A percentile compares a stretch with the other conserved stretches of the same genome.
Conservation (phyloP, 1,140 invertebrate genomes). For the Lucilia sericata region DNA sequence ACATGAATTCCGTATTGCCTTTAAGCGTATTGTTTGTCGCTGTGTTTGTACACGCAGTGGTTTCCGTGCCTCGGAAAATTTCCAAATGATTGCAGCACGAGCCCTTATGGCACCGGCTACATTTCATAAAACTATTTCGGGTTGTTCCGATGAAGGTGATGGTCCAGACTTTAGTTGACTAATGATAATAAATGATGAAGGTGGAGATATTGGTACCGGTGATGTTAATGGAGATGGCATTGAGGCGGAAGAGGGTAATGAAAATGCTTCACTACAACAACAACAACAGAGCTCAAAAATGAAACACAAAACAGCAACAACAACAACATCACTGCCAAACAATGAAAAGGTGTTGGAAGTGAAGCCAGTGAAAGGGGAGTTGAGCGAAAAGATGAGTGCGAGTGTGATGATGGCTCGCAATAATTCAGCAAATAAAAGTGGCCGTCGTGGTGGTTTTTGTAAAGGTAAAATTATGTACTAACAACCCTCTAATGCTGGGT, state of each 20-base stretch:
- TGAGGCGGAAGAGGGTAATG: background rate
- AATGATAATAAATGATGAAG: slow-evolving; percentile 53
- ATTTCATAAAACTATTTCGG: slow-evolving; percentile 66
- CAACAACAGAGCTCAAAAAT: slow-evolving; percentile 53
- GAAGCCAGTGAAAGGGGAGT: background rate
- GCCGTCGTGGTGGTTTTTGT: slow-evolving; percentile 62
- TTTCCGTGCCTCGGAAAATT: slow-evolving; percentile 65
- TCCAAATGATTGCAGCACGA: slow-evolving; percentile 66
- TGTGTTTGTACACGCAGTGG: slow-evolving; percentile 69
- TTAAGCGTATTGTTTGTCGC: slow-evolving; percentile 81
- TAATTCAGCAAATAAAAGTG: slow-evolving; percentile 41
- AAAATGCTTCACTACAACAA: slow-evolving; percentile 49
- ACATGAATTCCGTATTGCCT: slow-evolving; percentile 84
- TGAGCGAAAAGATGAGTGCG: background rate
- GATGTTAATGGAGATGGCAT: background rate
- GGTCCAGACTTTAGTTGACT: slow-evolving; percentile 65
- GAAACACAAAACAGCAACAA: slow-evolving; percentile 55
- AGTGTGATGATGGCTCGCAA: background rate
- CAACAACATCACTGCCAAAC: slow-evolving; percentile 48
- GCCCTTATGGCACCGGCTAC: slow-evolving; percentile 65
- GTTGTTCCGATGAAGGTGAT: slow-evolving; percentile 65
- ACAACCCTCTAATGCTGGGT: background rate
- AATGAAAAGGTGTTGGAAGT: background rate
- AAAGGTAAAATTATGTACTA: slow-evolving; percentile 52
- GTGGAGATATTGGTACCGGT: background rate